Percentiles rank a stretch among this genome's conserved stretches.
These are phyloP conservation scores for Xerus rutilus DNA, from an alignment of 2,797 vertebrate genomes.

Conservation along the genomic window DNA sequence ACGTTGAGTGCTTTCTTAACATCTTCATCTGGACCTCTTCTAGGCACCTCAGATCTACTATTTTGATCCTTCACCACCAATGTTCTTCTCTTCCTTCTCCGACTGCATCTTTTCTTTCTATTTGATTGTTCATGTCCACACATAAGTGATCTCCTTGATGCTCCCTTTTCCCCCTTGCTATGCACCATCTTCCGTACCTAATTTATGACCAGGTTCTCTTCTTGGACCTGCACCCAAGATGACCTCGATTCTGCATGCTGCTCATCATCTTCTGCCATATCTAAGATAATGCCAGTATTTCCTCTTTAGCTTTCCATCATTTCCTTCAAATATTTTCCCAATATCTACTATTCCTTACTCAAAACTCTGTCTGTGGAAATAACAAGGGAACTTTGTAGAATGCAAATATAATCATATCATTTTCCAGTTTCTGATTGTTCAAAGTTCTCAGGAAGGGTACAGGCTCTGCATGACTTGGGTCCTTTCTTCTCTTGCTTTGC, in stretches of 20 bases:
- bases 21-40: not conserved
- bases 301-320: not conserved
- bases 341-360: not conserved
- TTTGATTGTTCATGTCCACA: not conserved
- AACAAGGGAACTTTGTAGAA: not conserved
- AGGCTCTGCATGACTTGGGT: not conserved
- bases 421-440: not conserved
- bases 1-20: not conserved
- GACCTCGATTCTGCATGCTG: not conserved
- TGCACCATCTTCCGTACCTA: not conserved
- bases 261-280: not conserved
- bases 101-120: not conserved
- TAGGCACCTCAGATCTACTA: not conserved
- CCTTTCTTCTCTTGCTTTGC: not conserved
- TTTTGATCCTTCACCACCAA: not conserved
- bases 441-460: not conserved
- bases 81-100: not conserved
- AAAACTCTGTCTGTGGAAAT: not conserved
- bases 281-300: not conserved
- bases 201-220: not conserved
- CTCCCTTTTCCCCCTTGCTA: not conserved
- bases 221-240: not conserved
- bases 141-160: not conserved
- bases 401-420: not conserved
- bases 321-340: not conserved